Evolutionary conservation across 2,113 vertebrate species (phyloP), one percentile per base, ranked within the genome.

Genomic region (Ifrita kowaldi): DNA sequence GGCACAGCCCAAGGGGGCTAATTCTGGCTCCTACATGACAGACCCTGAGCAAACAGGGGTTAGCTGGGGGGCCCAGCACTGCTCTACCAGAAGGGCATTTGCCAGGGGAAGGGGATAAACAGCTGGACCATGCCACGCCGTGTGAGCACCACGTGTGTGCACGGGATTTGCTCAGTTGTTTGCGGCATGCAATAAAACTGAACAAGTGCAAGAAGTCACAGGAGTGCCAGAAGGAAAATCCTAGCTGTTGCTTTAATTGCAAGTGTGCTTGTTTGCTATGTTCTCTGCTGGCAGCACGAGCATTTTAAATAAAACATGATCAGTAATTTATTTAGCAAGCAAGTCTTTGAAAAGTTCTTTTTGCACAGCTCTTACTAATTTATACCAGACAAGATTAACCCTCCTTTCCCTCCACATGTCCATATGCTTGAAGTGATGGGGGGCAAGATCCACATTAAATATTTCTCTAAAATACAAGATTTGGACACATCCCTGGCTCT

Each of bases 241-340:
- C 91, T 63, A 10, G 41, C 94, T 96, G 86, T 17, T 74, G 35
- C 89, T 97, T 90, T 94, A 97, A 97, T 77, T 84, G 95, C 69
- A 97, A 97, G 73, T 13, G 67, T 10, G 21, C 79, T 78, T 93
- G 46, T 96, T 95, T 86, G 59, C 50, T 26, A 7, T 84, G 86
- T 90, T 97, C 96, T 96, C 96, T 76, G 86, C 80, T 87, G 91
- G 94, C 90, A 96, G 91, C 13, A 3, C 1, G 12, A 96, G 79
- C 46, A 37, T 46, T 75, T 89, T 98, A 93, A 98, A 98, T 98
- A 97, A 98, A 98, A 97, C 91, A 98, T 97, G 90, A 96, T 62
- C 52, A 4, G 97, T 98, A 91, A 98, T 98, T 98, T 98, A 98
- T 98, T 98, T 98, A 98, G 97, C 95, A 94, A 84, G 95, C 26